A percentile compares a stretch with the other conserved stretches of the same genome.
Conservation (phyloP, 2,113 vertebrate genomes). For the Typhlomys cinereus region DNA sequence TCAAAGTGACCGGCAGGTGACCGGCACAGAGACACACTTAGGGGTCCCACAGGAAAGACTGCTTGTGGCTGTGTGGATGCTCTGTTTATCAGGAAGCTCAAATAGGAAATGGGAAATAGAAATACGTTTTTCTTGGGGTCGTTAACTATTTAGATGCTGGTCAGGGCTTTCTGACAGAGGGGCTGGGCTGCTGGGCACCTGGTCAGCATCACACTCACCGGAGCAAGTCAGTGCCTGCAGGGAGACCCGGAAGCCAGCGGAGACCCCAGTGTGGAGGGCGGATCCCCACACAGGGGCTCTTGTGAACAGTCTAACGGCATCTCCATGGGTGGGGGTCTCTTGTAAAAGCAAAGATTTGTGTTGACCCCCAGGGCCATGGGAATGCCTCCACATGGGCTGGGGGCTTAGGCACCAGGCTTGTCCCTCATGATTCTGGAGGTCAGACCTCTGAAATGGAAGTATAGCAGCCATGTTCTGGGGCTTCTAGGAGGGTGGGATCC, state of each 20-base stretch:
- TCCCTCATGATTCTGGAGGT: not conserved
- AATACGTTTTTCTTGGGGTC: not conserved
- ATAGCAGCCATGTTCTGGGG: too few relatives aligned
- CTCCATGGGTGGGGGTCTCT: too few relatives aligned
- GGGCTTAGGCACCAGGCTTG: not conserved
- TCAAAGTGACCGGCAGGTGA: not conserved
- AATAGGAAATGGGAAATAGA: not conserved
- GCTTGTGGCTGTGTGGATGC: not conserved
- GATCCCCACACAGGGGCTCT: rapidly evolving
- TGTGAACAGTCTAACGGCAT: not conserved
- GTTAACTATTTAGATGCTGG: too few relatives aligned
- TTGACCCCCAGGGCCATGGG: too few relatives aligned
- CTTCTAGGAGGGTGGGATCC: not conserved
- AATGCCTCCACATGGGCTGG: not conserved
- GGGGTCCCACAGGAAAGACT: not conserved
- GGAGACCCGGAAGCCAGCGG: not conserved
- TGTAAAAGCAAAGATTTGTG: not conserved
- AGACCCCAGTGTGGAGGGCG: not conserved
- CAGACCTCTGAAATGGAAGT: not conserved
- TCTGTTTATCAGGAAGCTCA: not conserved
- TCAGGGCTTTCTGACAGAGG: not conserved
- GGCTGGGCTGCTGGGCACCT: not conserved
- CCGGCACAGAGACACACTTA: not conserved
- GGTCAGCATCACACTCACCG: not conserved
- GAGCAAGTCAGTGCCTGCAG: not conserved